These are phyloP conservation scores for Tenthredo notha DNA, from an alignment of 2,888 invertebrate genomes.

Conservation along the genomic window DNA sequence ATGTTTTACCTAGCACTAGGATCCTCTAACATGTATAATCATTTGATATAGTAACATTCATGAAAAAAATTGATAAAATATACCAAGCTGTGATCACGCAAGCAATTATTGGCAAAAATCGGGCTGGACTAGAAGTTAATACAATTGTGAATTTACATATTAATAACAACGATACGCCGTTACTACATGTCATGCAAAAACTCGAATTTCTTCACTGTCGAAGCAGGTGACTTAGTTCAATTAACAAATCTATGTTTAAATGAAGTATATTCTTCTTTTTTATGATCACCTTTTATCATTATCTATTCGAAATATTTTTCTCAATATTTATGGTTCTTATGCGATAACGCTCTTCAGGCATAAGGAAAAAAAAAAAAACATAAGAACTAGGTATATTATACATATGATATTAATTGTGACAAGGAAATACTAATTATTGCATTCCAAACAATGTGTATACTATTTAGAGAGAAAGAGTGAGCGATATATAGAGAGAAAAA, in stretches of 20 bases:
- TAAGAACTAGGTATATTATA: neutral
- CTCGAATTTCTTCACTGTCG: neutral
- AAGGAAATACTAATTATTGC: slow-evolving; percentile 16
- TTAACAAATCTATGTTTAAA: neutral
- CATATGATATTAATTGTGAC: slow-evolving; percentile 31
- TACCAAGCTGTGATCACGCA: slow-evolving; percentile 38
- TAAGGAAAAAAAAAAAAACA: neutral
- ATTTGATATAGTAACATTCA: slow-evolving; percentile 49
- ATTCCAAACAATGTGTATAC: slow-evolving; percentile 1
- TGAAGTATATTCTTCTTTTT: neutral
- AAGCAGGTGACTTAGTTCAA: slow-evolving; percentile 4
- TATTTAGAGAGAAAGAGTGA: slow-evolving; percentile 22
- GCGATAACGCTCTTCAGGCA: slow-evolving; percentile 7
- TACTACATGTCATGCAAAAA: neutral
- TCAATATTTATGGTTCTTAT: neutral
- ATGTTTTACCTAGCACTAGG: slow-evolving; percentile 28
- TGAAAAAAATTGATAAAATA: slow-evolving; percentile 45
- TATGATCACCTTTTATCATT: neutral
- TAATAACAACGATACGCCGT: slow-evolving; percentile 14
- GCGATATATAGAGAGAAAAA: neutral
- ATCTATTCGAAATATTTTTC: neutral
- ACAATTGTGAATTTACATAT: slow-evolving; percentile 22
- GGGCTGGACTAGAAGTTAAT: slow-evolving; percentile 48
- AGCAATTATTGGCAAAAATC: slow-evolving; percentile 39
- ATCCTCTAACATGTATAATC: slow-evolving; percentile 49